Base-by-base conservation (phyloP, 1,140 invertebrate genomes). In the Lepidurus couesii region DNA sequence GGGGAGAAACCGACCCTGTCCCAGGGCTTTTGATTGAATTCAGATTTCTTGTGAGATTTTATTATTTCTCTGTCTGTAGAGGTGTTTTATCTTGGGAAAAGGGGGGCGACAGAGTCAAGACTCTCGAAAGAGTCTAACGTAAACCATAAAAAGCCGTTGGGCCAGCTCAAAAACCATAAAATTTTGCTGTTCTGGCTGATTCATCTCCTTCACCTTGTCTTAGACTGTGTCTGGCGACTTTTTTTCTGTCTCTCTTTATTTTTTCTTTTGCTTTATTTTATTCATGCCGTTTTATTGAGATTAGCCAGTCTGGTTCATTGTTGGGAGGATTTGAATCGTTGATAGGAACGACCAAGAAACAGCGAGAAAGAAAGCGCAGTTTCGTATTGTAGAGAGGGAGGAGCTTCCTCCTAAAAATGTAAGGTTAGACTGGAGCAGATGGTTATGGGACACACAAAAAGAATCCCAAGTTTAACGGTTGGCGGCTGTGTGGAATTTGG, bases 241-340 rank as follows among this genome's bases (percentile, higher is more conserved):
- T 42, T 74, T 76, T 77, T 1, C 53, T 44, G 4, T 6, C 7
- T 24, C 44, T 42, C 9, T 24, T 65, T 8, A 76, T n/a, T 75
- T 79, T 76, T 26, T 5, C 5, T 79, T 80, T 45, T 43, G 45
- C 76, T 42, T 24, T 78, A 7, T 73, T 53, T 77, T 26, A 42
- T 42, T 34, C 34, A 75, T 34, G 34, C 34, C 34, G 34, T 34
- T 34, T 34, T 34, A 34, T 34, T 34, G 34, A 4, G 34, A 34
- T 34, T 34, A 34, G 34, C 34, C 34, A 34, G 34, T 34, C 34
- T 4, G 34, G 34, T 4, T 34, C 34, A 34, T 34, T 34, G 34
- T 34, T 34, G 34, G 34, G 34, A 34, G 2, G 34, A 34, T 34
- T 34, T 34, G 34, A 34, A 34, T 34, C 34, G 34, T 4, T 34